phyloP scores from a whole-genome alignment of 2,113 vertebrate genomes.

The Carettochelys insculpta region DNA sequence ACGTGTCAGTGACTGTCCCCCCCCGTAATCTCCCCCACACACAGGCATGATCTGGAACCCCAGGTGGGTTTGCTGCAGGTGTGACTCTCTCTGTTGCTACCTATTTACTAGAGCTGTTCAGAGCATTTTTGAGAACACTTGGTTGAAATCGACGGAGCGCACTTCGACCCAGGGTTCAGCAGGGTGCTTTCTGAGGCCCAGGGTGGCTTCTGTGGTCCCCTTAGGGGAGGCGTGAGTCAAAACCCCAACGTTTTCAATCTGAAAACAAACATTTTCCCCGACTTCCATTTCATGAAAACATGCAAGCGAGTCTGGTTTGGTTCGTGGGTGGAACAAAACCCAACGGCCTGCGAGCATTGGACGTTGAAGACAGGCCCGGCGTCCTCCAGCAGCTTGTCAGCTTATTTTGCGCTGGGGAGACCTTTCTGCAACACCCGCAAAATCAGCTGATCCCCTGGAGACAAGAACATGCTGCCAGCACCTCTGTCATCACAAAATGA shows the following conservation, averaged over 20 bases:
- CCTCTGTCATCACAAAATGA: fast-evolving
- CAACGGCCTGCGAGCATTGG: too few relatives aligned
- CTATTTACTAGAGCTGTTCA: background rate
- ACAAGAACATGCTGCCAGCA: fast-evolving
- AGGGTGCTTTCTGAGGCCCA: background rate
- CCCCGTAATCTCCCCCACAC: background rate
- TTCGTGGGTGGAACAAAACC: background rate
- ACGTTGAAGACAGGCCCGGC: too few relatives aligned
- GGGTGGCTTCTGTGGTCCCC: background rate
- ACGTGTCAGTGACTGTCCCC: background rate
- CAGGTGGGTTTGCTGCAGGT: background rate
- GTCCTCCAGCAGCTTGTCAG: background rate
- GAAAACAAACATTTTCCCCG: background rate
- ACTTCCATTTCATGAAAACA: background rate
- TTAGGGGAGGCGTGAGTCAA: background rate
- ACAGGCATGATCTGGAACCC: background rate
- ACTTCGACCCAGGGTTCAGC: background rate
- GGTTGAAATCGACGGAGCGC: too few relatives aligned
- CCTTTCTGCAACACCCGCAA: background rate
- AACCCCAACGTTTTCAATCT: background rate
- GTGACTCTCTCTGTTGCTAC: background rate
- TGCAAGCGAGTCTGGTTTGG: background rate
- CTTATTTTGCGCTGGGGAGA: background rate
- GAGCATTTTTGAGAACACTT: background rate
- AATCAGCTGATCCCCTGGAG: fast-evolving